phyloP scores from a whole-genome alignment of 2,797 vertebrate species.

The Brotula barbata region DNA sequence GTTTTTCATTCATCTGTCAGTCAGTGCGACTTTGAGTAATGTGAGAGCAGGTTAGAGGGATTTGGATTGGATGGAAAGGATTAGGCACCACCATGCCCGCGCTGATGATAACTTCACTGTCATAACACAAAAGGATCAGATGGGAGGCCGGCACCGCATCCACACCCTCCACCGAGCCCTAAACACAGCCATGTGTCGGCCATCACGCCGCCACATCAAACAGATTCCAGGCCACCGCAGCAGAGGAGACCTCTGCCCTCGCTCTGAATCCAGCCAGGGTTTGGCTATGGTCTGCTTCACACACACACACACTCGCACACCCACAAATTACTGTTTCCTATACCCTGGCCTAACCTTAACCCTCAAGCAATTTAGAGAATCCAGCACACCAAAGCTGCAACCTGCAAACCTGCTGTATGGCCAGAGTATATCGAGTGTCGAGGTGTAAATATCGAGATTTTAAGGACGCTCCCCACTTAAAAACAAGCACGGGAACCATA shows the following conservation, averaged over 20 bases:
- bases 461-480: no score
- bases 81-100: conserved; percentile 26
- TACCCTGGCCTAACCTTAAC: no score
- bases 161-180: conserved; percentile 5
- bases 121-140: conserved; percentile 30
- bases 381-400: no score
- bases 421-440: no score
- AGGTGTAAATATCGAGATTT: no score
- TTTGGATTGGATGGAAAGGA: conserved; percentile 27
- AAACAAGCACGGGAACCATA: no score
- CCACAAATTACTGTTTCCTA: background rate
- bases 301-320: conserved; percentile 6
- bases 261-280: conserved; percentile 22
- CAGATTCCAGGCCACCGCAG: conserved; percentile 43
- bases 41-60: conserved; percentile 13
- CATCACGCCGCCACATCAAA: conserved; percentile 37
- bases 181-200: conserved; percentile 55
- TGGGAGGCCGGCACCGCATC: background rate
- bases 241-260: conserved; percentile 24
- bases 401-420: no score
- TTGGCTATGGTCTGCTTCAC: conserved; percentile 35
- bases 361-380: no score
- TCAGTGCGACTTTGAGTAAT: conserved; percentile 7
- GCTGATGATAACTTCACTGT: conserved; percentile 34
- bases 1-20: conserved; percentile 17